A percentile compares a stretch with the other conserved stretches of the same genome.
phyloP scores from a whole-genome alignment of 2,888 invertebrate genomes.

The Nematopogon swammerdamellus region DNA sequence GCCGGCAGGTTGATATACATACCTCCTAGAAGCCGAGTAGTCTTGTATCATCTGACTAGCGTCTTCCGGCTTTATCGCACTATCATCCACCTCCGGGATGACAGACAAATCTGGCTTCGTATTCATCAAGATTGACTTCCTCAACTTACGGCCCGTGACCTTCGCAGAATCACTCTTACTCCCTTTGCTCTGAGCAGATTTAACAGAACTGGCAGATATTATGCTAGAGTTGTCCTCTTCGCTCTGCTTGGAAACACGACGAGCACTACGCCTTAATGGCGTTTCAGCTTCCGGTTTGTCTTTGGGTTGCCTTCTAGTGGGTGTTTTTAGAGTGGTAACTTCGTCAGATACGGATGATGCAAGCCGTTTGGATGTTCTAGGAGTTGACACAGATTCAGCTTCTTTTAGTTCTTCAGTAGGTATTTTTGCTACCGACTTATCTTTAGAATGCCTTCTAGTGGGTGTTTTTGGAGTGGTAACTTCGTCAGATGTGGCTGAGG shows the following conservation, averaged over 20 bases:
- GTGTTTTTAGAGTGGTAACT: constrained; percentile 1
- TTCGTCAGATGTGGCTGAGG: not conserved
- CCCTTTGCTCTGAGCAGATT: constrained; percentile 22
- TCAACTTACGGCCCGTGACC: constrained; percentile 21
- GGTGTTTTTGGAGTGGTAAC: not conserved
- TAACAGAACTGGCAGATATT: constrained; percentile 28
- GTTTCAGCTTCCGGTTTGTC: constrained; percentile 14
- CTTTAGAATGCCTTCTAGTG: too few species aligned
- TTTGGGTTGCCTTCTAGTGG: constrained; percentile 3
- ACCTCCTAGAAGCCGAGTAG: constrained; percentile 34
- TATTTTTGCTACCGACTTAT: too few species aligned
- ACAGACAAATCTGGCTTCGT: constrained; percentile 39
- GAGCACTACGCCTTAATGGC: constrained; percentile 25
- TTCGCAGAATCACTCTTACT: constrained; percentile 19
- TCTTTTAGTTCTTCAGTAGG: too few species aligned
- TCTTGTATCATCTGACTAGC: constrained; percentile 21
- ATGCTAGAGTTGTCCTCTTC: constrained; percentile 35
- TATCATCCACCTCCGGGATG: constrained; percentile 37
- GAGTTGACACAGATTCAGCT: too few species aligned
- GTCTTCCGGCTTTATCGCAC: constrained; percentile 18
- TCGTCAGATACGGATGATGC: not conserved
- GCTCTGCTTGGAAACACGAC: constrained; percentile 23
- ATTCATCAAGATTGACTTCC: constrained; percentile 24
- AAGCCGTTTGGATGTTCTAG: too few species aligned
- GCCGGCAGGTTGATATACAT: too few species aligned